phyloP scores from a whole-genome alignment of 2,888 invertebrate species.

The Lycia hirtaria region DNA sequence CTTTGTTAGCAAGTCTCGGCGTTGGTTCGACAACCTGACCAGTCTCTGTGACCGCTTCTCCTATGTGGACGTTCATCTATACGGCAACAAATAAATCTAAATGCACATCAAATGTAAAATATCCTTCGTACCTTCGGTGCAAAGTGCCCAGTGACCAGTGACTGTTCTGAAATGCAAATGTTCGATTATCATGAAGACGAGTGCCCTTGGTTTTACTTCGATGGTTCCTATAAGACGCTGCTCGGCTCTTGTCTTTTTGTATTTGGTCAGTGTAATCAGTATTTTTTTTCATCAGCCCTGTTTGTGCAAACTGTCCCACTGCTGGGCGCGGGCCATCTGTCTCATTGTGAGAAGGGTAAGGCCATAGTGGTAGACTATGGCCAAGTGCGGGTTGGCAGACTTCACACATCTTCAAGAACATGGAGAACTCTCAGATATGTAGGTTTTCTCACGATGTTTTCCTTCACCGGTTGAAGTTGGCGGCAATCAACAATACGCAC shows the following conservation, averaged over 20 bases:
- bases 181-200: constrained; percentile 75
- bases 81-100: constrained; percentile 53
- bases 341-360: too few relatives aligned
- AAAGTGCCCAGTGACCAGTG: constrained; percentile 52
- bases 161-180: constrained; percentile 50
- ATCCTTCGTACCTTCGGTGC: constrained; percentile 58
- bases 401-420: too few relatives aligned
- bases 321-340: too few relatives aligned
- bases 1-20: constrained; percentile 62
- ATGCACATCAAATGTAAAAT: constrained; percentile 55
- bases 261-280: constrained; percentile 72
- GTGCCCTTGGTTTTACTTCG: constrained; percentile 84
- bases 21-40: constrained; percentile 75
- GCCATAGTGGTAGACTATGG: too few relatives aligned
- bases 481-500: too few relatives aligned
- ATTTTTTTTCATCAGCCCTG: neutral
- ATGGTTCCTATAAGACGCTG: constrained; percentile 81
- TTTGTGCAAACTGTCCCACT: too few relatives aligned
- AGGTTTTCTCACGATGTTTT: too few relatives aligned
- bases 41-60: constrained; percentile 73
- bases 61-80: constrained; percentile 71
- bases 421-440: too few relatives aligned
- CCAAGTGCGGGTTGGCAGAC: too few relatives aligned
- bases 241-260: constrained; percentile 82
- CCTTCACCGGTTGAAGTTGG: too few relatives aligned